These are phyloP conservation scores for Ctenomys sociabilis DNA, from an alignment of 2,113 vertebrate species.

Conservation along the genomic window DNA sequence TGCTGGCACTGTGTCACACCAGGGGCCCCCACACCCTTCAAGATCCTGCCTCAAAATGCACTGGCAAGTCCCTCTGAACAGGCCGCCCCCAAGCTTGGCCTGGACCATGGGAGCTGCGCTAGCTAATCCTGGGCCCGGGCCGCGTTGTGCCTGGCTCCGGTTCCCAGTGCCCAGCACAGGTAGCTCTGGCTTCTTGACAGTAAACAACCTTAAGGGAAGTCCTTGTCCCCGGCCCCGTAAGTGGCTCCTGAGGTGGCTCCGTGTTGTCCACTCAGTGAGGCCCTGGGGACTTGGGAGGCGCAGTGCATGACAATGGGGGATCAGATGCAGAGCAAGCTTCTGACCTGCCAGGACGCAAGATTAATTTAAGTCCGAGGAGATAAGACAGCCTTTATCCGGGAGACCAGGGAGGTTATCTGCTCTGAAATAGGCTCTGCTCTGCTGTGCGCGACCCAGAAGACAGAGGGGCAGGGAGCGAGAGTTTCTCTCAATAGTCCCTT, in stretches of 20 bases:
- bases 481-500: slow-evolving; percentile 2
- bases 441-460: background rate
- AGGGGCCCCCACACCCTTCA: no score
- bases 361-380: slow-evolving; percentile 54
- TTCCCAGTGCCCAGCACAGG: background rate
- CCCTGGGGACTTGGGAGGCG: background rate
- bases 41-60: rapidly evolving
- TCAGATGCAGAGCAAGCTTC: background rate
- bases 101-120: background rate
- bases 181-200: background rate
- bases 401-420: background rate
- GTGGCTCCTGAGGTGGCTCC: background rate
- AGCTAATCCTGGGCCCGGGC: no score
- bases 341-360: background rate
- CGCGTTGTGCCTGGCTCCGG: rapidly evolving
- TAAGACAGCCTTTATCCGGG: slow-evolving; percentile 6
- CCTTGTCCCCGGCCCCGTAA: background rate
- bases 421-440: slow-evolving; percentile 14
- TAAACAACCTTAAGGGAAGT: background rate
- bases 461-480: background rate
- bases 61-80: background rate
- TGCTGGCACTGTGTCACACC: rapidly evolving
- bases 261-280: no score
- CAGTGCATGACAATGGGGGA: background rate
- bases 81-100: rapidly evolving